These are phyloP conservation scores for Pampus argenteus DNA, from an alignment of 2,797 vertebrate species.

Conservation along the genomic window DNA sequence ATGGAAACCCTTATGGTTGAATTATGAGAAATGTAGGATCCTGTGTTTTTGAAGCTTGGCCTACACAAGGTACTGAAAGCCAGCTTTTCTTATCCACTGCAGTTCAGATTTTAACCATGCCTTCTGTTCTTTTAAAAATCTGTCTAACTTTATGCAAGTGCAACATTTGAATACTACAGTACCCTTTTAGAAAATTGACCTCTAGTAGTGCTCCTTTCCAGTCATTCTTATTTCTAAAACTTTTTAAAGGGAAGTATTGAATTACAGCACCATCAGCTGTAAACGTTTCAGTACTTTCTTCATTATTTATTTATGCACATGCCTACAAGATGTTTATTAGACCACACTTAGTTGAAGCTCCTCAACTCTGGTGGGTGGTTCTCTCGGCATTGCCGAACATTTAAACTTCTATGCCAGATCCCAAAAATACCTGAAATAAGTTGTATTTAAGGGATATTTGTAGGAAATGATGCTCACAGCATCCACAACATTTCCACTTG, in stretches of 20 bases:
- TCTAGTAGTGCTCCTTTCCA: too few relatives aligned
- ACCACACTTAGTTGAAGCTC: not conserved
- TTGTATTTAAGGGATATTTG: not conserved
- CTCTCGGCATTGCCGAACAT: not conserved
- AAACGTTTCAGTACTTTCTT: not conserved
- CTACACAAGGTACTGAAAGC: not conserved
- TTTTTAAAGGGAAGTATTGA: too few relatives aligned
- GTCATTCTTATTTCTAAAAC: too few relatives aligned
- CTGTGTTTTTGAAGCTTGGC: too few relatives aligned
- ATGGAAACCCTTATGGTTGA: too few relatives aligned
- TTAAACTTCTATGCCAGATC: not conserved
- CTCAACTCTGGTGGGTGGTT: too few relatives aligned
- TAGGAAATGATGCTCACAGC: not conserved
- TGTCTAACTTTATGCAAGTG: too few relatives aligned
- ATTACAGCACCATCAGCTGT: too few relatives aligned
- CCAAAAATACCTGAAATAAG: not conserved
- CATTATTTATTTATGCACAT: not conserved
- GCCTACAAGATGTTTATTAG: not conserved
- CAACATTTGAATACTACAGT: too few relatives aligned
- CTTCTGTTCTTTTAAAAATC: too few relatives aligned
- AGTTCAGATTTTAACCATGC: not conserved
- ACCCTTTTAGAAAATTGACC: too few relatives aligned
- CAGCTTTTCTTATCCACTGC: too few relatives aligned
- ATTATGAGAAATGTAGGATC: not conserved
- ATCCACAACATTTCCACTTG: not conserved